A percentile compares a stretch with the other conserved stretches of the same genome.
Conservation (phyloP, 2,113 vertebrate genomes). For the Labeo catla region DNA sequence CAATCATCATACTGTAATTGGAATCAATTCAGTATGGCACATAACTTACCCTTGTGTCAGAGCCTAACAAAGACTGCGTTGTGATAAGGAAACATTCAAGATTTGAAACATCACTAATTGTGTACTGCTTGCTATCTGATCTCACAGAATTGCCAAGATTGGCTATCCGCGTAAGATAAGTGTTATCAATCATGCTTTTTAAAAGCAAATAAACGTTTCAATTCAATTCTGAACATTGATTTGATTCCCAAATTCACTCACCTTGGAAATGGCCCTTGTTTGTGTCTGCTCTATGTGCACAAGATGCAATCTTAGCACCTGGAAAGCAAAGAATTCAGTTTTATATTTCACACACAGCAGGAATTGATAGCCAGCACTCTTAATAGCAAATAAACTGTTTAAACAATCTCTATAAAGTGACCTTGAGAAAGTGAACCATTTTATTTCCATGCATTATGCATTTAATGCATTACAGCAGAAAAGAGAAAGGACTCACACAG, state of each 20-base stretch:
- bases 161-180: constrained; percentile 12
- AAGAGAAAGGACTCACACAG: constrained; percentile 74
- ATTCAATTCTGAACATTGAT: neutral
- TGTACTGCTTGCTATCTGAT: neutral
- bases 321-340: constrained; percentile 14
- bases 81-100: constrained; percentile 17
- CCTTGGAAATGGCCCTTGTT: constrained; percentile 30
- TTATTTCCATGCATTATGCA: neutral
- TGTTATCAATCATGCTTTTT: neutral
- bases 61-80: constrained; percentile 34
- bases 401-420: neutral
- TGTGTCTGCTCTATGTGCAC: neutral
- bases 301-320: constrained; percentile 36
- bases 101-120: constrained; percentile 1
- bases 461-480: neutral
- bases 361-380: neutral
- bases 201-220: neutral
- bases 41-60: constrained; percentile 31
- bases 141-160: neutral
- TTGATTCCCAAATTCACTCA: constrained; percentile 37
- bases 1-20: constrained; percentile 38
- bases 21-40: constrained; percentile 37
- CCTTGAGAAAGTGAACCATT: neutral
- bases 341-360: neutral
- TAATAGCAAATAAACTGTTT: neutral